phyloP scores from a whole-genome alignment of 2,888 invertebrate species.

The Abrostola triplasia region DNA sequence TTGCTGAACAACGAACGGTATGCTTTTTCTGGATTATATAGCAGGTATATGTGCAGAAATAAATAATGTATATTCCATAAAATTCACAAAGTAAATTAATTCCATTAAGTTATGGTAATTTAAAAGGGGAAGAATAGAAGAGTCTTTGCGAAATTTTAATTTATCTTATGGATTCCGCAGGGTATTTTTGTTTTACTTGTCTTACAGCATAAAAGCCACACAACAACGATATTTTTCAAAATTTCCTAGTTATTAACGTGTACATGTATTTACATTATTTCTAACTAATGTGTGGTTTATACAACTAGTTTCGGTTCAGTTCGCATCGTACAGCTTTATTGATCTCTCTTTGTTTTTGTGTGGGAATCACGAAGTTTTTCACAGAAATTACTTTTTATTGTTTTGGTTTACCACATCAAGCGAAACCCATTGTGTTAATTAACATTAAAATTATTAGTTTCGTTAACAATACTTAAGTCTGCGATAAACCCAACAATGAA shows the following conservation, averaged over 20 bases:
- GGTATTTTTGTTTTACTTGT: no score
- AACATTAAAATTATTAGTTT: constrained; percentile 65
- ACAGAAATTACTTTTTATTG: constrained; percentile 20
- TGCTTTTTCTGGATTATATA: no score
- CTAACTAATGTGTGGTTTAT: constrained; percentile 17
- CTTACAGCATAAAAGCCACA: background rate
- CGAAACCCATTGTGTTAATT: constrained; percentile 61
- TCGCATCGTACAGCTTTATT: constrained; percentile 16
- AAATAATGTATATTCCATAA: no score
- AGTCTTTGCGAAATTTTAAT: no score
- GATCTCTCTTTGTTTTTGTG: constrained; percentile 27
- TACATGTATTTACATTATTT: constrained; percentile 21
- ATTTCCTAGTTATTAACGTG: constrained; percentile 35
- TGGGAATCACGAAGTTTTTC: constrained; percentile 27
- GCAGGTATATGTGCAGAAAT: no score
- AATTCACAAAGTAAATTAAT: no score
- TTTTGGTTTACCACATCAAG: constrained; percentile 38
- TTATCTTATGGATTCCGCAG: no score
- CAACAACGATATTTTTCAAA: constrained; percentile 16
- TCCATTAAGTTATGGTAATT: no score
- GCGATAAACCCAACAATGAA: constrained; percentile 59
- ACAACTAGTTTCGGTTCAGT: constrained; percentile 36
- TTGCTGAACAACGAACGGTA: no score
- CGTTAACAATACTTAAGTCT: constrained; percentile 69
- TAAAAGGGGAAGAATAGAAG: no score